These are phyloP conservation scores for Pantherophis alleghaniensis DNA, from an alignment of 2,797 vertebrate species.

Conservation along the genomic window DNA sequence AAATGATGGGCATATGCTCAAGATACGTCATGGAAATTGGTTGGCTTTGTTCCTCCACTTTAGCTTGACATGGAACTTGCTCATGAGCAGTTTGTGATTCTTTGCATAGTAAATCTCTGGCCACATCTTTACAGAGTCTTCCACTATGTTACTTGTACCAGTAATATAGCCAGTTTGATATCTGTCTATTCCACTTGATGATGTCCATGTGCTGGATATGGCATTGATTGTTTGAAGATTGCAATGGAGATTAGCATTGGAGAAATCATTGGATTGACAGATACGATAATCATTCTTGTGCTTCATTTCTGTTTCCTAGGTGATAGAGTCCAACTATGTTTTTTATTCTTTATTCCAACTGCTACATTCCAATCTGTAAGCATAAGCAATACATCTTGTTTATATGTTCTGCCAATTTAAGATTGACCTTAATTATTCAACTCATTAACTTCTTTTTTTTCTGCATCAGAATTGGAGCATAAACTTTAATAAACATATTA, in stretches of 20 bases:
- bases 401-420: background rate
- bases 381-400: background rate
- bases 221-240: background rate
- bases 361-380: background rate
- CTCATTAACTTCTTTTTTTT: background rate
- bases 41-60: background rate
- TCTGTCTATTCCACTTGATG: background rate
- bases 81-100: background rate
- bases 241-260: background rate
- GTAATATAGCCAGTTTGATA: background rate
- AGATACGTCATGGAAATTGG: background rate
- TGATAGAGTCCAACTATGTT: background rate
- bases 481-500: background rate
- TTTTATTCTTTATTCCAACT: background rate
- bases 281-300: background rate
- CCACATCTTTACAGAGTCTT: background rate
- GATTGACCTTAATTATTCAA: background rate
- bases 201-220: background rate
- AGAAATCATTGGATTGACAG: background rate
- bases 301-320: background rate
- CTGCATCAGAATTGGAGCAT: background rate
- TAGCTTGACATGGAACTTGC: background rate
- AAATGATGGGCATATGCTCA: background rate
- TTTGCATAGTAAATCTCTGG: background rate
- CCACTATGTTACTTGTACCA: background rate